A percentile compares a stretch with the other conserved stretches of the same genome.
phyloP scores from a whole-genome alignment of 2,888 invertebrate genomes.

The Pemphredon lugubris region DNA sequence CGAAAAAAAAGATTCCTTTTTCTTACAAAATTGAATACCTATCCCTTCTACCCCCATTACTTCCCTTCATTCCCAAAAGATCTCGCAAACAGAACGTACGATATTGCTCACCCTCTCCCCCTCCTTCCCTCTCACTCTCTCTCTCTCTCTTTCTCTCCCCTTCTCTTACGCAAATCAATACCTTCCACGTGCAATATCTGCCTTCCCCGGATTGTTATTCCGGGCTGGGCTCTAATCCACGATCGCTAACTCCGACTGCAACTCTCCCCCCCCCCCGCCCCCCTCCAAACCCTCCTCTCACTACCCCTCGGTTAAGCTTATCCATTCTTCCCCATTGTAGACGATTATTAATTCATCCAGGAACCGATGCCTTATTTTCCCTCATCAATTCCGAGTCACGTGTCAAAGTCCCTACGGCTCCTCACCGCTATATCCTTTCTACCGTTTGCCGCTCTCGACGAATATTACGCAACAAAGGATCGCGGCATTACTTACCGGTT shows the following conservation, averaged over 20 bases:
- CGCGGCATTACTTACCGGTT: conserved; percentile 25
- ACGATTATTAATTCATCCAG: conserved; percentile 16
- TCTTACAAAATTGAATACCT: background rate
- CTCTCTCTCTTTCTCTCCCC: conserved; percentile 3
- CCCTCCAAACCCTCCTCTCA: too few species aligned
- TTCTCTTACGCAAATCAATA: background rate
- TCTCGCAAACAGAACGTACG: conserved; percentile 35
- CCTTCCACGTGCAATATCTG: background rate
- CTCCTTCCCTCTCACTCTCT: conserved; percentile 1
- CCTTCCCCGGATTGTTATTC: conserved; percentile 13
- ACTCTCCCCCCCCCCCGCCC: too few species aligned
- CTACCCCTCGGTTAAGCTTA: background rate
- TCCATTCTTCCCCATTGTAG: conserved; percentile 6
- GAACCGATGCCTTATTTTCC: conserved; percentile 15
- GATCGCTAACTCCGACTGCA: conserved; percentile 7
- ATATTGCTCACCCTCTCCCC: conserved; percentile 14
- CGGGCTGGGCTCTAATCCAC: conserved; percentile 5
- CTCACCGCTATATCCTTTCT: background rate
- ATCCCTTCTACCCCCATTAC: background rate
- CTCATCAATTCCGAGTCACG: conserved; percentile 22
- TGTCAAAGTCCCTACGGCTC: conserved; percentile 10
- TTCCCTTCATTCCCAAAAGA: conserved; percentile 4
- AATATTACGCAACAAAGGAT: conserved; percentile 39
- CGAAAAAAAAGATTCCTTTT: background rate
- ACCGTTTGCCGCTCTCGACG: background rate